Conservation (phyloP, 2,797 vertebrate genomes). For the Epinephelus malabaricus region DNA sequence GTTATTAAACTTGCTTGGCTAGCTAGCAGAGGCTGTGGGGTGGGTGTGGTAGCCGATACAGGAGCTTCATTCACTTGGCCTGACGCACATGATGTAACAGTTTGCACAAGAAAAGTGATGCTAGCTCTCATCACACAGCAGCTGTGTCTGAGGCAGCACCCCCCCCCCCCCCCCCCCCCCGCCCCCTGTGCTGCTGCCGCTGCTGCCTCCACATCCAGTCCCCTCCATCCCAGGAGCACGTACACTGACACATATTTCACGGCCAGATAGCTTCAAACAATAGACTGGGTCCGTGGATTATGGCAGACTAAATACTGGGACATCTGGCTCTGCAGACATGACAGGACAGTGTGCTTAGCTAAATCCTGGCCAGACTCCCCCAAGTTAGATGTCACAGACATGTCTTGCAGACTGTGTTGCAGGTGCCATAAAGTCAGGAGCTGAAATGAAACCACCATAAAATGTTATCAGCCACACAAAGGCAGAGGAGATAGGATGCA, state of each 20-base stretch:
- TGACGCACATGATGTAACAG: slow-evolving; percentile 30
- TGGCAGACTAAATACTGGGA: slow-evolving; percentile 56
- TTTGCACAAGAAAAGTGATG: slow-evolving; percentile 22
- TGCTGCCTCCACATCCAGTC: slow-evolving; percentile 17
- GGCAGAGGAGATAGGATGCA: slow-evolving; percentile 4
- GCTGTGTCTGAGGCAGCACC: slow-evolving; percentile 25
- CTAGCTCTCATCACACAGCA: slow-evolving; percentile 4
- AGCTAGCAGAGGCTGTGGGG: slow-evolving; percentile 28
- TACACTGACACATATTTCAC: slow-evolving; percentile 50
- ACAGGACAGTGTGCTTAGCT: slow-evolving; percentile 26
- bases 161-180: background rate
- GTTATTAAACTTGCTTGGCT: slow-evolving; percentile 39
- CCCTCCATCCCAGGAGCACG: slow-evolving; percentile 11
- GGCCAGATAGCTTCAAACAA: slow-evolving; percentile 58
- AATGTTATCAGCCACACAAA: slow-evolving; percentile 29
- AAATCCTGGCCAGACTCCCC: slow-evolving; percentile 23
- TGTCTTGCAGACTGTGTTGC: background rate
- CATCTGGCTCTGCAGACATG: slow-evolving; percentile 60
- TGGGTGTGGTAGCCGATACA: slow-evolving; percentile 74
- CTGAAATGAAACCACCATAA: slow-evolving; percentile 25
- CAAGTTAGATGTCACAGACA: slow-evolving; percentile 4
- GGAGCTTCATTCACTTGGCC: slow-evolving; percentile 50
- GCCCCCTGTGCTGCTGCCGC: slow-evolving; percentile 9
- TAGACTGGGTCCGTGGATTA: slow-evolving; percentile 62
- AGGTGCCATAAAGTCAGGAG: slow-evolving; percentile 3